Conservation (phyloP, 2,113 vertebrate genomes). For the Vidua chalybeata region DNA sequence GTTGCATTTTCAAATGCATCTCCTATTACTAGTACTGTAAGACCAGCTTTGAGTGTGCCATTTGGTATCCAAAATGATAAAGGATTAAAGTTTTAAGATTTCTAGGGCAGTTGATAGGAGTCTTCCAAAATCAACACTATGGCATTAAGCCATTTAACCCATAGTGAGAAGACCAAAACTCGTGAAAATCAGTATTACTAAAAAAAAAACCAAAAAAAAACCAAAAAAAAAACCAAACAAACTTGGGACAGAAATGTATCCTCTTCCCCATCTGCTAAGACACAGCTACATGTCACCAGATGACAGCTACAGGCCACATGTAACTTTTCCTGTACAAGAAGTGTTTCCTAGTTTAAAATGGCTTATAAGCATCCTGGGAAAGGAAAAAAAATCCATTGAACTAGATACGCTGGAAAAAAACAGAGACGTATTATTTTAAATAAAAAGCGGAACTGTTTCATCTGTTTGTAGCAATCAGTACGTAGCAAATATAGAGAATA, state of each 20-base stretch:
- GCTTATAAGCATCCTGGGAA: not conserved
- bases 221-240: no score
- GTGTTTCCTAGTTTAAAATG: not conserved
- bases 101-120: not conserved
- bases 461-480: not conserved
- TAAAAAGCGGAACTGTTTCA: not conserved
- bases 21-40: not conserved
- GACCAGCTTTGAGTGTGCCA: not conserved
- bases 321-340: not conserved
- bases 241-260: not conserved
- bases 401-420: not conserved
- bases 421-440: not conserved
- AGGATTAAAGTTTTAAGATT: not conserved
- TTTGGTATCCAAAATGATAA: not conserved
- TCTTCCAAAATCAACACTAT: not conserved
- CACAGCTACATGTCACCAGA: no score
- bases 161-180: not conserved
- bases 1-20: not conserved
- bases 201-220: not conserved
- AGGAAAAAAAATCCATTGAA: not conserved
- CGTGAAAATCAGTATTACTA: not conserved
- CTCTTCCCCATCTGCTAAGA: not conserved
- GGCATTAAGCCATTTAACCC: not conserved
- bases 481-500: not conserved
- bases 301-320: not conserved